These are phyloP conservation scores for Hydrophis major DNA, from an alignment of 2,797 vertebrate species.

Conservation along the genomic window DNA sequence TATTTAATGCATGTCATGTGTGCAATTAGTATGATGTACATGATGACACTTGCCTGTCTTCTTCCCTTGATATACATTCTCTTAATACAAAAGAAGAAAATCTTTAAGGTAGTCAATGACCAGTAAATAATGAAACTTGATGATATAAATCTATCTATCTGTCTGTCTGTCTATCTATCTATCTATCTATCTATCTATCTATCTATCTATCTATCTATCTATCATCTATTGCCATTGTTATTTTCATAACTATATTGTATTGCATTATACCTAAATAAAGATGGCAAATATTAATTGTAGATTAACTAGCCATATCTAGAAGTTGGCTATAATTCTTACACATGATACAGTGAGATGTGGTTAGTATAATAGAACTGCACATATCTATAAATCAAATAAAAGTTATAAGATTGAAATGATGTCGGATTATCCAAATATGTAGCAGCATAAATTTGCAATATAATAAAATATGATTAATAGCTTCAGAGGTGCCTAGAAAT, in stretches of 20 bases:
- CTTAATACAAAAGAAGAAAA: neutral
- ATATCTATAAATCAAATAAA: neutral
- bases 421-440: neutral
- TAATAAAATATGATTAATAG: neutral
- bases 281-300: neutral
- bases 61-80: neutral
- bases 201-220: no score
- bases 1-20: neutral
- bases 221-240: neutral
- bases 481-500: neutral
- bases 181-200: no score
- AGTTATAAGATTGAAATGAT: neutral
- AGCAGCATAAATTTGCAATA: neutral
- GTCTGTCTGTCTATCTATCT: no score
- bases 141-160: neutral
- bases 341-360: neutral
- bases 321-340: neutral
- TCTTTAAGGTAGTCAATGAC: neutral
- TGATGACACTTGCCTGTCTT: neutral
- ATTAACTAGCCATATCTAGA: neutral
- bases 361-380: neutral
- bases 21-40: neutral
- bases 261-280: neutral
- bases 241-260: neutral
- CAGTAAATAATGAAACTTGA: neutral